Evolutionary conservation across 2,888 invertebrate genomes (phyloP).

Genomic region (Andrena hattorfiana): DNA sequence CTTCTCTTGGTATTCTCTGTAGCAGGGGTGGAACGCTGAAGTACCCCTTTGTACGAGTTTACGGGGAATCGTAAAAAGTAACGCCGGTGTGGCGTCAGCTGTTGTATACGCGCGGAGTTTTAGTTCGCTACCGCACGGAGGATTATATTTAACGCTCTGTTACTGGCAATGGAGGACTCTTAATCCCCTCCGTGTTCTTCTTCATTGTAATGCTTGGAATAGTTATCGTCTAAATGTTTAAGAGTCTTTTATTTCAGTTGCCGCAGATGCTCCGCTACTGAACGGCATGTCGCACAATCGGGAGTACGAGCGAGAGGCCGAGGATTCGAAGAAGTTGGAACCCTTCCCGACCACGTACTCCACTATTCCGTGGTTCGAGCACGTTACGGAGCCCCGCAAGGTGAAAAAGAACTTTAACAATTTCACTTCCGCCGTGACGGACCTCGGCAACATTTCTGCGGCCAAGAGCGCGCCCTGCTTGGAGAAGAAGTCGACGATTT

Average conservation of each 20-base stretch:
- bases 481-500: slow-evolving; percentile 80
- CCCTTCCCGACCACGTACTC: slow-evolving; percentile 63
- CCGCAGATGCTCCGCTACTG: slow-evolving; percentile 60
- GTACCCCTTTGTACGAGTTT: slow-evolving; percentile 7
- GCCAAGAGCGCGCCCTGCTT: slow-evolving; percentile 52
- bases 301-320: slow-evolving; percentile 61
- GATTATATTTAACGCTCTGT: slow-evolving; percentile 13
- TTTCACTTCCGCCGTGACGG: slow-evolving; percentile 50
- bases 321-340: slow-evolving; percentile 59
- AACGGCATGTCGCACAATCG: slow-evolving; percentile 61
- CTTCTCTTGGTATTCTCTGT: not conserved
- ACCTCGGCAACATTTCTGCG: slow-evolving; percentile 39
- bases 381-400: slow-evolving; percentile 58
- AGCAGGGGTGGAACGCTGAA: not conserved
- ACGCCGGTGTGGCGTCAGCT: slow-evolving; percentile 27
- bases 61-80: slow-evolving; percentile 24
- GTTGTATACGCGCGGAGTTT: slow-evolving; percentile 11
- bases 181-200: not conserved
- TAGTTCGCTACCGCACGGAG: not conserved
- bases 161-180: not conserved
- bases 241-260: slow-evolving; percentile 57
- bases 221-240: not conserved
- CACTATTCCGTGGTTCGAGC: slow-evolving; percentile 65
- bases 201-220: not conserved
- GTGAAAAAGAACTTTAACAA: slow-evolving; percentile 48